These are phyloP conservation scores for Erpetoichthys calabaricus DNA, from an alignment of 2,797 vertebrate species.

Conservation along the genomic window DNA sequence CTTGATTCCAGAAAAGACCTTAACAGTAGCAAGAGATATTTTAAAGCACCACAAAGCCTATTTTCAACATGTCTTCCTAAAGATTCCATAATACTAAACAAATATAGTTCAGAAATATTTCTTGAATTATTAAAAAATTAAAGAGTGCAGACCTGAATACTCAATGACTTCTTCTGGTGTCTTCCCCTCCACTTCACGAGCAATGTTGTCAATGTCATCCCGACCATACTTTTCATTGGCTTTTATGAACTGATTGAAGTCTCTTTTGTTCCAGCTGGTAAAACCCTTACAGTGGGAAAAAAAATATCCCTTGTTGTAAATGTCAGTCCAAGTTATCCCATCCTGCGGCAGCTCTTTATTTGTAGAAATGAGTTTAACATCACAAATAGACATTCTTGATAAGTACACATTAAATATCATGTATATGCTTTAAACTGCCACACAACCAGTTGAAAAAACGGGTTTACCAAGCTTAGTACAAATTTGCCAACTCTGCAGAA, in stretches of 20 bases:
- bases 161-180: slow-evolving; percentile 73
- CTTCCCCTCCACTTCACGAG: slow-evolving; percentile 71
- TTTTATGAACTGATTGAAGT: slow-evolving; percentile 80
- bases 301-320: not conserved
- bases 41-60: too few species aligned
- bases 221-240: slow-evolving; percentile 75
- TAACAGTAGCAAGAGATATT: too few species aligned
- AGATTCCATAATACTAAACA: not conserved
- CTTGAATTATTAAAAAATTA: not conserved
- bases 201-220: slow-evolving; percentile 72
- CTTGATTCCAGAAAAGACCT: too few species aligned
- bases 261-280: slow-evolving; percentile 75
- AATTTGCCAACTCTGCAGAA: not conserved
- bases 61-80: not conserved
- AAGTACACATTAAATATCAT: too few species aligned
- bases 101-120: not conserved
- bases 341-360: too few species aligned
- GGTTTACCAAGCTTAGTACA: not conserved
- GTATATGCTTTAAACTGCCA: too few species aligned
- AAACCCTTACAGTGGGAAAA: slow-evolving; percentile 51
- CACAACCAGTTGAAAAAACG: too few species aligned
- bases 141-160: slow-evolving; percentile 56
- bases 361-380: too few species aligned
- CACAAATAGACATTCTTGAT: too few species aligned
- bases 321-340: too few species aligned